These are phyloP conservation scores for Tenebrio molitor DNA, from an alignment of 1,140 invertebrate species.

Conservation along the genomic window DNA sequence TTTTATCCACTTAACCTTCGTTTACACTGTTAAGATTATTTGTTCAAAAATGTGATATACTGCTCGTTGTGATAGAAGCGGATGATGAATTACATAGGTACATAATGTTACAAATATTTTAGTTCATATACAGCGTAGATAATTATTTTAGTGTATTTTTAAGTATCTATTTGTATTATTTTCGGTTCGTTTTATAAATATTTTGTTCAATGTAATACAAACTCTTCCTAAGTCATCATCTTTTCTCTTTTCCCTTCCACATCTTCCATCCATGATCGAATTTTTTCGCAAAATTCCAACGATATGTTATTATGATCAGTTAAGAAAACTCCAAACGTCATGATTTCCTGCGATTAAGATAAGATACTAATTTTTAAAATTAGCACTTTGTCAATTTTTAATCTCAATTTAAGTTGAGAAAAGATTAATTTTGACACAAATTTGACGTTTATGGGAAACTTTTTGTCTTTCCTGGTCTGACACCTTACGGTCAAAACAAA, in stretches of 20 bases:
- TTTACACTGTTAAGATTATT: background rate
- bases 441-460: too few relatives aligned
- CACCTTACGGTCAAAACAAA: too few relatives aligned
- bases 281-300: background rate
- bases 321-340: background rate
- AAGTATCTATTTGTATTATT: constrained; percentile 7
- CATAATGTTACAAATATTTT: background rate
- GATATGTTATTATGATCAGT: too few relatives aligned
- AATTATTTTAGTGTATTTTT: constrained; percentile 6
- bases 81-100: background rate
- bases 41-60: constrained; percentile 36
- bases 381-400: too few relatives aligned
- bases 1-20: background rate
- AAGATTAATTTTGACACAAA: too few relatives aligned
- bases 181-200: constrained; percentile 9
- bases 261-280: too few relatives aligned
- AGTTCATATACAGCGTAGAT: constrained; percentile 18
- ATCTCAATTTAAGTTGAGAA: too few relatives aligned
- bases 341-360: constrained; percentile 32
- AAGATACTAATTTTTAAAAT: background rate
- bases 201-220: constrained; percentile 25
- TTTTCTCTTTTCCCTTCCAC: too few relatives aligned
- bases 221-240: background rate
- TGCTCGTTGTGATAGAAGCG: constrained; percentile 32
- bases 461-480: too few relatives aligned